These are phyloP conservation scores for Cydia pomonella DNA, from an alignment of 1,140 invertebrate species.

Conservation along the genomic window DNA sequence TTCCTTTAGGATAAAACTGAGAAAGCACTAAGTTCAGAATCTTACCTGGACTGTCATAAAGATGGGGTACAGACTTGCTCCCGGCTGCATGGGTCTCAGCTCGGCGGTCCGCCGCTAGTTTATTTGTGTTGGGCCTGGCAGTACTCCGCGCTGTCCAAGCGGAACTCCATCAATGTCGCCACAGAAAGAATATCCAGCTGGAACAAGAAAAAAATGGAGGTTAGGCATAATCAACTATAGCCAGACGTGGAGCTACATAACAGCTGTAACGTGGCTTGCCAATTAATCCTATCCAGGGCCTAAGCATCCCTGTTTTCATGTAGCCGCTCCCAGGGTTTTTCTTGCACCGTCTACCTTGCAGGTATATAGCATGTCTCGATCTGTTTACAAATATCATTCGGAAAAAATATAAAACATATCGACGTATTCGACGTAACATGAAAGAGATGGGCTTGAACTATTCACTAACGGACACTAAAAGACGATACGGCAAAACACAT, in stretches of 20 bases:
- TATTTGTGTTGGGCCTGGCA: slow-evolving; percentile 98
- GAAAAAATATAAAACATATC: too few relatives aligned
- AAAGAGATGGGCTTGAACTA: too few relatives aligned
- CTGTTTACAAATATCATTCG: too few relatives aligned
- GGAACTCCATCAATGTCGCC: slow-evolving; percentile 98
- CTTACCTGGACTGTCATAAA: slow-evolving; percentile 42
- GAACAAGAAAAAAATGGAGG: slow-evolving; percentile 50
- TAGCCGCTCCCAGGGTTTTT: neutral
- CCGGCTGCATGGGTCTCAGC: slow-evolving; percentile 39
- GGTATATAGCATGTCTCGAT: neutral
- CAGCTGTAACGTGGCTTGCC: neutral
- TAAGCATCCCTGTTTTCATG: slow-evolving; percentile 9
- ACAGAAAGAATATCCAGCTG: slow-evolving; percentile 80
- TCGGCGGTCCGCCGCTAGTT: slow-evolving; percentile 71
- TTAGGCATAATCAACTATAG: slow-evolving; percentile 25
- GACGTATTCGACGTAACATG: too few relatives aligned
- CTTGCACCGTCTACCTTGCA: neutral
- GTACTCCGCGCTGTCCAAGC: slow-evolving; percentile 96
- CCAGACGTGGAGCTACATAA: slow-evolving; percentile 30
- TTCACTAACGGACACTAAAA: too few relatives aligned
- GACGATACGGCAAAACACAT: too few relatives aligned
- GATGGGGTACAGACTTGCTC: slow-evolving; percentile 51
- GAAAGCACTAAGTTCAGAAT: neutral
- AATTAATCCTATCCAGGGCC: too few relatives aligned
- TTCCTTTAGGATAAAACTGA: neutral